Evolutionary conservation across 35 echinoderm and acorn worm genomes (phyloP), one percentile per base, ranked within the genome.

Genomic region (Hemicentrotus pulcherrimus): DNA sequence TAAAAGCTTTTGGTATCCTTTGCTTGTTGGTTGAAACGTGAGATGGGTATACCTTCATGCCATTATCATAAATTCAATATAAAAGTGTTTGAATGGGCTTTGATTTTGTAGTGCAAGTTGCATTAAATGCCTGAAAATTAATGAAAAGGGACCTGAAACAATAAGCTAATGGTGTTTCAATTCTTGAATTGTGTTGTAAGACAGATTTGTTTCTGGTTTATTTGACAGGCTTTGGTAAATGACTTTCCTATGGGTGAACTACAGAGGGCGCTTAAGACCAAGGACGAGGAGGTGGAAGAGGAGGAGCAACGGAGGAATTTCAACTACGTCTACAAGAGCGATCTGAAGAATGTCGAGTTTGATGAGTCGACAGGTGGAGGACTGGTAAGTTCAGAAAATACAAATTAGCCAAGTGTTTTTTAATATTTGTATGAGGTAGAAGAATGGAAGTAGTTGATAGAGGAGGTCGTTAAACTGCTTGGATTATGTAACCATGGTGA

Each of bases 291-390:
- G 33, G 16, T 58, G 19, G 93, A 59, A 31, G 48, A 59, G 7
- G 30, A 59, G 14, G 50, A 95, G 52, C 31, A 48, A 4, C 46
- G 94, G 1, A 48, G 50, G 52, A 41, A 31, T 24, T 24, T 47
- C 0, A 94, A 86, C 12, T 60, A 96, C 32, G 86, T 96, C 18
- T 22, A 61, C 94, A 50, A 88, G 47, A 94, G 65, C 24, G 86
- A 96, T 32, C 31, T 70, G 48, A 96, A 96, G 86, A 45, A 94
- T 48, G 86, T 96, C 1, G 94, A 94, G 9, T 86, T 96, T 35
- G 96, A 96, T 91, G 96, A 96, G 41, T 94, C 96, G 6, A 96
- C 96, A 7, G 96, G 96, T 7, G 96, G 96, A 71, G 96, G 96
- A 41, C 35, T 96, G 86, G 96, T 96, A 41, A 96, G 92, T 94